phyloP scores from a whole-genome alignment of 1,140 invertebrate species.

The Apolygus lucorum region DNA sequence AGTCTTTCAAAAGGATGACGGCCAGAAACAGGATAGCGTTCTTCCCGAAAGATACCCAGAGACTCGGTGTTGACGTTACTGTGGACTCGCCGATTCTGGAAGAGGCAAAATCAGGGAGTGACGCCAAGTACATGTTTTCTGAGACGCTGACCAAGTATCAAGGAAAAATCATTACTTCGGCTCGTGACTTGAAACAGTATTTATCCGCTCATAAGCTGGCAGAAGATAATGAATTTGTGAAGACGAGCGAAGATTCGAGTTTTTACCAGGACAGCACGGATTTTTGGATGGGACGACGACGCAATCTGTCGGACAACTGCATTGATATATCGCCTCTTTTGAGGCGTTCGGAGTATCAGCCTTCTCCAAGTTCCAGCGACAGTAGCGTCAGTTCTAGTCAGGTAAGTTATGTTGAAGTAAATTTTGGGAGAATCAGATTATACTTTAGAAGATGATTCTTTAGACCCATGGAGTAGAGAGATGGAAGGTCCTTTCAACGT shows the following conservation, averaged over 20 bases:
- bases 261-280: background rate
- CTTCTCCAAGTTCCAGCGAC: background rate
- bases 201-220: background rate
- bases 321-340: background rate
- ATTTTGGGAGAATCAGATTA: too few relatives aligned
- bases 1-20: slow-evolving; percentile 6
- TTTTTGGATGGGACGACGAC: background rate
- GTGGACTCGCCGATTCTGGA: background rate
- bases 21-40: background rate
- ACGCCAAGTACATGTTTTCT: background rate
- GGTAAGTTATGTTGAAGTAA: too few relatives aligned
- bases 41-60: background rate
- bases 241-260: background rate
- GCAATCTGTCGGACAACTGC: slow-evolving; percentile 4
- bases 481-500: too few relatives aligned
- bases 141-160: background rate
- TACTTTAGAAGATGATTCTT: too few relatives aligned
- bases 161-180: background rate
- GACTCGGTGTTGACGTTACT: background rate
- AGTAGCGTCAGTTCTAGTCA: background rate
- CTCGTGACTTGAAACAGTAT: background rate
- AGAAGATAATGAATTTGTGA: background rate
- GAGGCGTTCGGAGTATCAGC: background rate
- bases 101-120: background rate
- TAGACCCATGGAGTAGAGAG: too few relatives aligned